A percentile compares a stretch with the other conserved stretches of the same genome.
Conservation (phyloP, 2,797 vertebrate species). For the Melanotaenia trifasciata region DNA sequence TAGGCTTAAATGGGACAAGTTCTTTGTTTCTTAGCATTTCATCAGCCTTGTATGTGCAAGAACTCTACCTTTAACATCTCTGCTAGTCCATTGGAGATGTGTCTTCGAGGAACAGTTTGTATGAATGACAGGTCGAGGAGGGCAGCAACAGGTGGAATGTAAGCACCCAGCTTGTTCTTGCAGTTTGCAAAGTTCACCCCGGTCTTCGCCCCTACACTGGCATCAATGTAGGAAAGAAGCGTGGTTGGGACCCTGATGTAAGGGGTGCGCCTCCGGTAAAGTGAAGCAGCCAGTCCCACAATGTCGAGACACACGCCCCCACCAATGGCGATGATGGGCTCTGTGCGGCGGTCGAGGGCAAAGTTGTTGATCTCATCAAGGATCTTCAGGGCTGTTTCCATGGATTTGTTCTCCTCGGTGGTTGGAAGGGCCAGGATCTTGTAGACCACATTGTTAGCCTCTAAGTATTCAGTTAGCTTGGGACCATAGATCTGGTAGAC, state of each 20-base stretch:
- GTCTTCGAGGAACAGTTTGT: constrained; percentile 81
- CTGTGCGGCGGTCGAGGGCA: constrained; percentile 82
- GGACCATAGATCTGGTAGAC: constrained; percentile 83
- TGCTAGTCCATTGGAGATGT: constrained; percentile 87
- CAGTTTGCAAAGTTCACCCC: constrained; percentile 89
- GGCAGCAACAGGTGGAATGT: constrained; percentile 82
- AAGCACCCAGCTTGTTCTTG: constrained; percentile 88
- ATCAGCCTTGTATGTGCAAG: too few relatives aligned
- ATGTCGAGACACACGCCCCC: constrained; percentile 88
- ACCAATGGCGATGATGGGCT: constrained; percentile 87
- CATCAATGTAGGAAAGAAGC: constrained; percentile 86
- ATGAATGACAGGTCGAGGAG: constrained; percentile 87
- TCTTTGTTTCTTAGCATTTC: too few relatives aligned
- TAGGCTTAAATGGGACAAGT: too few relatives aligned
- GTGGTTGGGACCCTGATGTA: constrained; percentile 89
- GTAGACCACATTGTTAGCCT: constrained; percentile 78
- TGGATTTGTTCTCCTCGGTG: constrained; percentile 87
- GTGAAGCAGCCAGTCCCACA: constrained; percentile 84
- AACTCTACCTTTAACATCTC: constrained; percentile 86
- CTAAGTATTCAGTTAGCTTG: constrained; percentile 81
- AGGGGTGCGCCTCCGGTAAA: constrained; percentile 86
- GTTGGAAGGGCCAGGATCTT: constrained; percentile 84
- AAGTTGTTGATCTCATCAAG: constrained; percentile 86
- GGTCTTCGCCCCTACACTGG: constrained; percentile 86
- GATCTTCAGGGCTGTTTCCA: constrained; percentile 85